Conservation (phyloP, 2,888 invertebrate genomes). For the Heliconius ethilla region DNA sequence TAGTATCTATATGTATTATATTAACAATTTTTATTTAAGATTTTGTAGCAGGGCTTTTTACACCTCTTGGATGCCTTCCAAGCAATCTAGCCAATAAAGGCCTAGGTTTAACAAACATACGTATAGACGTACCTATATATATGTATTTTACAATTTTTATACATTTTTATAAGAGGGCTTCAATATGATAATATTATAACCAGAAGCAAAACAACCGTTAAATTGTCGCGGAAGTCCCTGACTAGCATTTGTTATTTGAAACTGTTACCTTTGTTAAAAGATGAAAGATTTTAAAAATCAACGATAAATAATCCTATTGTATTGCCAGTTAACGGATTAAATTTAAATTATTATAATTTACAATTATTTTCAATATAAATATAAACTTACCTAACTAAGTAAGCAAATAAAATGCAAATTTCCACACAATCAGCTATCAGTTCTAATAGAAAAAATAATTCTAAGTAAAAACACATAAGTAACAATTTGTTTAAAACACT, state of each 20-base stretch:
- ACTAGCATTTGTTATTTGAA: constrained; percentile 63
- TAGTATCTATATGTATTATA: background rate
- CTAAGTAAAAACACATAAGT: constrained; percentile 43
- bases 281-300: background rate
- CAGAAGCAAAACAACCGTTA: constrained; percentile 63
- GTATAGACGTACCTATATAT: too few species aligned
- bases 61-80: background rate
- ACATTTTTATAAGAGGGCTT: constrained; percentile 2
- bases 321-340: background rate
- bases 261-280: constrained; percentile 16
- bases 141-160: background rate
- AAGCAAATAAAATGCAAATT: constrained; percentile 10
- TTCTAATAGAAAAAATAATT: constrained; percentile 36
- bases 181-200: constrained; percentile 42
- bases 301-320: background rate
- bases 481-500: constrained; percentile 42
- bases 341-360: background rate
- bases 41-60: background rate
- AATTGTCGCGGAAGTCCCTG: constrained; percentile 71
- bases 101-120: background rate
- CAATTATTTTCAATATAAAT: background rate
- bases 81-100: background rate
- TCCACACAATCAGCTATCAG: constrained; percentile 15
- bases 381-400: background rate
- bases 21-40: background rate